Evolutionary conservation across 2,797 vertebrate genomes (phyloP), one percentile per base, ranked within the genome.

Genomic region (Lacerta agilis): DNA sequence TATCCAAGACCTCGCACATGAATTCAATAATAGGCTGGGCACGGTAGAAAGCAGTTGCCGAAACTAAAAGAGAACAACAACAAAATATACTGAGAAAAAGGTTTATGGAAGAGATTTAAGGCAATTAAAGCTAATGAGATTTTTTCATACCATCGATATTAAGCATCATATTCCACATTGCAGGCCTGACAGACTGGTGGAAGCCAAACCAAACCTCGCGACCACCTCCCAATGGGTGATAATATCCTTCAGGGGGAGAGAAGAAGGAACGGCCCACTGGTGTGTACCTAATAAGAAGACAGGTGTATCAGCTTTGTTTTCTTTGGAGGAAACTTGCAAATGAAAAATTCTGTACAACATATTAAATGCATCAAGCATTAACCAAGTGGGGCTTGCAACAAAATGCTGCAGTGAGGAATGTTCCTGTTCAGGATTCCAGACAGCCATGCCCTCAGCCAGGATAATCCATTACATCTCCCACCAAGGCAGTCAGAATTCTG

Each of bases 161-260:
- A 86, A 99, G 98, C 98, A 99, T 99, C 98, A 99, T 99, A 94
- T 99, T 99, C 98, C 98, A 99, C 98, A 99, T 99, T 75, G 98
- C 98, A 15, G 98, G 98, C 90, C 98, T 97, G 95, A 99, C 98
- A 0, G 98, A 99, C 96, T 99, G 98, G 94, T 99, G 98, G 94
- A 99, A 99, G 67, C 98, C 98, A 79, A 99, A 99, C 98, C 98
- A 99, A 85, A 99, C 98, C 93, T 99, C 98, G 90, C 98, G 96
- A 43, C 98, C 98, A 13, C 98, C 98, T 6, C 98, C 98, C 80
- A 99, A 96, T 20, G 98, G 98, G 95, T 99, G 98, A 94, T 99
- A 99, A 89, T 99, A 99, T 58, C 99, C 99, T 97, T 99, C 98
- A 1, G 99, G 99, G 20, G 99, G 98, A 77, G 99, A 99, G 96